A percentile compares a stretch with the other conserved stretches of the same genome.
phyloP scores from a whole-genome alignment of 2,888 invertebrate species.

The Tetrapedia diversipes region DNA sequence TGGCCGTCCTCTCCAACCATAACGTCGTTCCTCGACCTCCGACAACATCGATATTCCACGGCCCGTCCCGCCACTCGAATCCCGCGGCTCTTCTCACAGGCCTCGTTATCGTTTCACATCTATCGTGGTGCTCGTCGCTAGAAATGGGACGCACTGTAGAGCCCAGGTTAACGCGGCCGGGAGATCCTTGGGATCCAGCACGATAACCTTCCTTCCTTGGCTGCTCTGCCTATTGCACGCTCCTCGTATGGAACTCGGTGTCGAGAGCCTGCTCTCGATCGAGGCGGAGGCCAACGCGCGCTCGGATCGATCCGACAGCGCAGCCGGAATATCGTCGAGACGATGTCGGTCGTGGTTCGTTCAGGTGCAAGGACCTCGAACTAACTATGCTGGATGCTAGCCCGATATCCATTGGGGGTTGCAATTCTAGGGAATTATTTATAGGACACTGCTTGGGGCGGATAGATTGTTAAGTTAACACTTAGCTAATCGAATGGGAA shows the following conservation, averaged over 20 bases:
- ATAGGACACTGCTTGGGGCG: no score
- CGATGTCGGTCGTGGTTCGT: neutral
- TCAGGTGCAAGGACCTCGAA: neutral
- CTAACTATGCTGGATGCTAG: neutral
- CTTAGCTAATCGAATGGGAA: no score
- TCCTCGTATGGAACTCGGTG: constrained; percentile 58
- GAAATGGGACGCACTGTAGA: constrained; percentile 26
- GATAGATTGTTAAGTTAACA: no score
- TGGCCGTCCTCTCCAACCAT: neutral
- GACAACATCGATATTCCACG: neutral
- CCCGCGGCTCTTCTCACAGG: neutral
- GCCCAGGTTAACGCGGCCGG: constrained; percentile 51
- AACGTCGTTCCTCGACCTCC: neutral
- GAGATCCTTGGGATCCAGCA: constrained; percentile 63
- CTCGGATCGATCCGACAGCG: neutral
- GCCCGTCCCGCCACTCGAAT: no score
- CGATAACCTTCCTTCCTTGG: constrained; percentile 69
- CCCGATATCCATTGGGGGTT: no score
- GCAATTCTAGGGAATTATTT: no score
- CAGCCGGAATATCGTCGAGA: constrained; percentile 1
- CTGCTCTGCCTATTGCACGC: constrained; percentile 50
- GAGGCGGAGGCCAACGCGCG: neutral
- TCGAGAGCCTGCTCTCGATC: constrained; percentile 13
- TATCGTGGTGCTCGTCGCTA: neutral
- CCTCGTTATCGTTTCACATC: neutral